phyloP scores from a whole-genome alignment of 2,113 vertebrate genomes.

The Struthio camelus region DNA sequence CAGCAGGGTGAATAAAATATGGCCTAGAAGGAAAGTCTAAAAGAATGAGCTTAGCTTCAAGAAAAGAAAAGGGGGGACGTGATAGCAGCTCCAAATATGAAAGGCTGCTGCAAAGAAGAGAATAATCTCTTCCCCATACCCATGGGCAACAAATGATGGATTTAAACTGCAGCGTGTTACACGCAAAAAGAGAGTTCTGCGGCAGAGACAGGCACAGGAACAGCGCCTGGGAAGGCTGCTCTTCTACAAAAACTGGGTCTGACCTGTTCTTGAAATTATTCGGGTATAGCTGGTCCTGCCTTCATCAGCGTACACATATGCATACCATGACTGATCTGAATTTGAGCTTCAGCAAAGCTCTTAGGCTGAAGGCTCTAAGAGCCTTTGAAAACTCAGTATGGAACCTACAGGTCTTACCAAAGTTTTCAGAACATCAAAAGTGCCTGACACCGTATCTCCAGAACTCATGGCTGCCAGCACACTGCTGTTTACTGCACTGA shows the following conservation, averaged over 20 bases:
- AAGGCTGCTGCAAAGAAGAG: background rate
- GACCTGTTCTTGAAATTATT: background rate
- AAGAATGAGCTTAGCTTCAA: background rate
- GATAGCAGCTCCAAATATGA: background rate
- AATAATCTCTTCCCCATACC: background rate
- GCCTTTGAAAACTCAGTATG: background rate
- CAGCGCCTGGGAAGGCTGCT: background rate
- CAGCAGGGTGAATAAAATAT: too few species aligned
- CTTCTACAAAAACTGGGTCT: background rate
- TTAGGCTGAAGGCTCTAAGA: background rate
- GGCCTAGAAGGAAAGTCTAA: background rate
- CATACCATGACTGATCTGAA: background rate
- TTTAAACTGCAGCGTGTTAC: fast-evolving
- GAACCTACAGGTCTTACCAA: background rate
- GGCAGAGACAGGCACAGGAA: background rate
- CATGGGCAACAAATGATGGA: background rate
- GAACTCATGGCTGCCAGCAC: background rate
- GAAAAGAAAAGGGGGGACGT: background rate
- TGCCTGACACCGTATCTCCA: background rate
- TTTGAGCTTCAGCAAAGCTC: background rate
- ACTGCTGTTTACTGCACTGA: background rate
- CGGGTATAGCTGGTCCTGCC: background rate
- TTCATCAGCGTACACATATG: background rate
- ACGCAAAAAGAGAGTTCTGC: background rate
- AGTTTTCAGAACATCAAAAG: background rate